Percentiles rank a stretch among this genome's conserved stretches.
Conservation (phyloP, 2,113 vertebrate genomes). For the Todiramphus chloris region DNA sequence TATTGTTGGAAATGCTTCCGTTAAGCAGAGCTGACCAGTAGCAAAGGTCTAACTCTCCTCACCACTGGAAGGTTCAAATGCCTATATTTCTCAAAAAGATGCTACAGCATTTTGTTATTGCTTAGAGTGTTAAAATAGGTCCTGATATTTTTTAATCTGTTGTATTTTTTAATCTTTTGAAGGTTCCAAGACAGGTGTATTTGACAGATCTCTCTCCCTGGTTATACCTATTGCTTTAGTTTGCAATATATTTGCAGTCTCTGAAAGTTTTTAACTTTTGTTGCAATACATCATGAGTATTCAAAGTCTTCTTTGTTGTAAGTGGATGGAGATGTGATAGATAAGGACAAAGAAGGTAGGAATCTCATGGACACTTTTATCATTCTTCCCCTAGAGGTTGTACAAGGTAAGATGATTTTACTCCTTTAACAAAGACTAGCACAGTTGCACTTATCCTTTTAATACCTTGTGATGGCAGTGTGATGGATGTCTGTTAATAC, state of each 20-base stretch:
- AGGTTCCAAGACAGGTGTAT: constrained; percentile 31
- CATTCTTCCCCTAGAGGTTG: not conserved
- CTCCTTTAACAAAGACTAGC: not conserved
- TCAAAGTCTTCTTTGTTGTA: constrained; percentile 8
- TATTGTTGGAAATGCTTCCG: not conserved
- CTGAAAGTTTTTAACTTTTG: not conserved
- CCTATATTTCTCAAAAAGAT: not conserved
- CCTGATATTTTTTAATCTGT: not conserved
- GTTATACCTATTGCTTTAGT: not conserved
- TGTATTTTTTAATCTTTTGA: not conserved
- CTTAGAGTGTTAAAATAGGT: not conserved
- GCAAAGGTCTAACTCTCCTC: not conserved
- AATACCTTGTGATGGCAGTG: not conserved
- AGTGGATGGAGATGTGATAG: not conserved
- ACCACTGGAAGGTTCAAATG: not conserved
- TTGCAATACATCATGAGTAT: not conserved
- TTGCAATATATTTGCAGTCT: not conserved
- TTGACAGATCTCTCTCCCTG: not conserved
- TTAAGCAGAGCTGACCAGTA: not conserved
- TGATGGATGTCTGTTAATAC: rapidly evolving
- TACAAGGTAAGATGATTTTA: not conserved
- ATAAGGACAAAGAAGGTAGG: not conserved
- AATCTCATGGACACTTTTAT: not conserved
- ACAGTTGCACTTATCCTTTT: not conserved
- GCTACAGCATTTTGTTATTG: not conserved